Percentiles rank a stretch among this genome's conserved stretches.
phyloP scores from a whole-genome alignment of 2,888 invertebrate genomes.

The Sinodicranocentrus sp. region DNA sequence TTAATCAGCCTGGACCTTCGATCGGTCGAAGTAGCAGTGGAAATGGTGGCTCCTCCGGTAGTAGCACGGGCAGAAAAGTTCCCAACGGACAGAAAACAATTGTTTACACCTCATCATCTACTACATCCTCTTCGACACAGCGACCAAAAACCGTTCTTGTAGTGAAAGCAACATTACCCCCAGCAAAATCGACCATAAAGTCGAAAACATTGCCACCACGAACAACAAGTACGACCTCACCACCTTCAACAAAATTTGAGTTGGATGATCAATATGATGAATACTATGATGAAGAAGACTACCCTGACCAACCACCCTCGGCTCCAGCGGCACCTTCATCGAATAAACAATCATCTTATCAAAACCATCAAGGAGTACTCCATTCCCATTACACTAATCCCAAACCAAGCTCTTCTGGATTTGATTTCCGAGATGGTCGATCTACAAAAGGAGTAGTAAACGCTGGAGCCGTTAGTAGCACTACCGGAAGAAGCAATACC shows the following conservation, averaged over 20 bases:
- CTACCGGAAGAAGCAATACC: conserved; percentile 1
- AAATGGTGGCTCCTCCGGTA: not conserved
- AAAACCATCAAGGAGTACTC: conserved; percentile 4
- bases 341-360: conserved; percentile 15
- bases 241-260: conserved; percentile 58
- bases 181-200: conserved; percentile 45
- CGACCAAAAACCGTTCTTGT: conserved; percentile 56
- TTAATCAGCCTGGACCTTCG: conserved; percentile 65
- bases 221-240: conserved; percentile 45
- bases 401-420: conserved; percentile 21
- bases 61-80: conserved; percentile 71
- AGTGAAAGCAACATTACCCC: conserved; percentile 46
- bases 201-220: conserved; percentile 34
- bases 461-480: conserved; percentile 33
- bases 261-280: conserved; percentile 73
- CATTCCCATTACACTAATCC: conserved; percentile 22
- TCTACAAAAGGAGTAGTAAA: conserved; percentile 54
- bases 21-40: conserved; percentile 15
- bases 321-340: conserved; percentile 3
- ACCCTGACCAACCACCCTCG: conserved; percentile 36
- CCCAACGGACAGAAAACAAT: conserved; percentile 74
- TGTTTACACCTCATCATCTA: conserved; percentile 63
- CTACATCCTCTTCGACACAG: conserved; percentile 51
- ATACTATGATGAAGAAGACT: conserved; percentile 72
- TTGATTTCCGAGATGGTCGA: conserved; percentile 67